Conservation (phyloP, 2,888 invertebrate genomes). For the Stictocephala bisonia region DNA sequence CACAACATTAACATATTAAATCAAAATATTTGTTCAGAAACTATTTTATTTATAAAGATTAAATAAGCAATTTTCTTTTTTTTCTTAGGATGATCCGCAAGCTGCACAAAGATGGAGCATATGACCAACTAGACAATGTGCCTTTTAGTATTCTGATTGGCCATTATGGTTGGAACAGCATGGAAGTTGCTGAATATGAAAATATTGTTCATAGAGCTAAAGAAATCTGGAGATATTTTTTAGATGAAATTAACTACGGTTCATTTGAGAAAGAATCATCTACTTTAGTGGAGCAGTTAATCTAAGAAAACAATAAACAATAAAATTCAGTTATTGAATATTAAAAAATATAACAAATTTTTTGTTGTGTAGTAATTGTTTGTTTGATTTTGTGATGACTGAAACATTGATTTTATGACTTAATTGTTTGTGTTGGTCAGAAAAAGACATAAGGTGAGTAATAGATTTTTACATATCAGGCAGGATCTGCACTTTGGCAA, state of each 20-base stretch:
- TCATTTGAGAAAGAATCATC: neutral
- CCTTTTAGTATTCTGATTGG: neutral
- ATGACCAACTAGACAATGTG: neutral
- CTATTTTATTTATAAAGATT: no score
- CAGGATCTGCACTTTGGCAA: no score
- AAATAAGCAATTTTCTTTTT: no score
- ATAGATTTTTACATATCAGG: no score
- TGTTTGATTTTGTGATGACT: no score
- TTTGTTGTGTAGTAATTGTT: neutral
- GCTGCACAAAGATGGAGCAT: constrained; percentile 19
- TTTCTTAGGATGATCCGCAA: constrained; percentile 3
- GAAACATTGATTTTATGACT: no score
- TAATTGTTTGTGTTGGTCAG: no score
- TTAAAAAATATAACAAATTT: neutral
- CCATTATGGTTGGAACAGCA: constrained; percentile 20
- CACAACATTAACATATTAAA: no score
- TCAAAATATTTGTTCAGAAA: no score
- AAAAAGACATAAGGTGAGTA: no score
- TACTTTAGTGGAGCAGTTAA: neutral
- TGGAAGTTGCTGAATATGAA: constrained; percentile 26
- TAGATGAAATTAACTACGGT: constrained; percentile 4
- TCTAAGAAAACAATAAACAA: neutral
- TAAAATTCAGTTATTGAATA: neutral
- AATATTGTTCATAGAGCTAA: constrained; percentile 16
- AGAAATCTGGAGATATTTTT: constrained; percentile 11